Percentiles rank a stretch among this genome's conserved stretches.
These are phyloP conservation scores for Andrena minutula DNA, from an alignment of 2,888 invertebrate species.

Conservation along the genomic window DNA sequence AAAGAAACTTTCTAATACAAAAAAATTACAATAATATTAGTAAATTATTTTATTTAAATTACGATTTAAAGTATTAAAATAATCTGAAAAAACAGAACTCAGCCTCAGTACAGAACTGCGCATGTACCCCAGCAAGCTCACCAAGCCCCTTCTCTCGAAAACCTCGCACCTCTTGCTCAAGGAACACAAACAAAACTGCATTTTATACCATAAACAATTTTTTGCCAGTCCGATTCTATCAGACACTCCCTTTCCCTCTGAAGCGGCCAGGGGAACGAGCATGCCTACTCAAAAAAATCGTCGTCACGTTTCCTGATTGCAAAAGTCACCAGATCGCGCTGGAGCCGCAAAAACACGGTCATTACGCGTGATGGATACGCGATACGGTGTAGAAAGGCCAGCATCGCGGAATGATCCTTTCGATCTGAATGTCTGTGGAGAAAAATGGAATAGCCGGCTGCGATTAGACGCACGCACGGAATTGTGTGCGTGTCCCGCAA, in stretches of 20 bases:
- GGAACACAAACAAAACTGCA: not conserved
- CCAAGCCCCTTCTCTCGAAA: not conserved
- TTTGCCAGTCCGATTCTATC: not conserved
- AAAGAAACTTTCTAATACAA: too few relatives aligned
- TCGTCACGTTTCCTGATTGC: conserved; percentile 1
- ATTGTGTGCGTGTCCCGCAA: conserved; percentile 31
- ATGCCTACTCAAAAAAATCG: not conserved
- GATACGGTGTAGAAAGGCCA: conserved; percentile 18
- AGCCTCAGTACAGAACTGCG: too few relatives aligned
- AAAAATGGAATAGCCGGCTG: not conserved
- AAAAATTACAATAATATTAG: too few relatives aligned
- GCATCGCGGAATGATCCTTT: not conserved
- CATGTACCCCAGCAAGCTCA: too few relatives aligned
- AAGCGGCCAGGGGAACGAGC: not conserved
- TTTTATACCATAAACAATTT: not conserved
- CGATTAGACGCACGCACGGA: not conserved
- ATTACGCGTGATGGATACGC: conserved; percentile 17
- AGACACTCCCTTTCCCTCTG: not conserved
- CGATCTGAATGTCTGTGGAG: not conserved
- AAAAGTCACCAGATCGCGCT: not conserved
- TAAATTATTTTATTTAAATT: too few relatives aligned
- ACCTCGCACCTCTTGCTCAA: not conserved
- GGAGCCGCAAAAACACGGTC: not conserved
- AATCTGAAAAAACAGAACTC: too few relatives aligned
- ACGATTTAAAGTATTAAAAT: too few relatives aligned